Percentiles rank a stretch among this genome's conserved stretches.
Evolutionary conservation across 2,888 invertebrate genomes (phyloP).

Genomic region (Pammene fasciana): DNA sequence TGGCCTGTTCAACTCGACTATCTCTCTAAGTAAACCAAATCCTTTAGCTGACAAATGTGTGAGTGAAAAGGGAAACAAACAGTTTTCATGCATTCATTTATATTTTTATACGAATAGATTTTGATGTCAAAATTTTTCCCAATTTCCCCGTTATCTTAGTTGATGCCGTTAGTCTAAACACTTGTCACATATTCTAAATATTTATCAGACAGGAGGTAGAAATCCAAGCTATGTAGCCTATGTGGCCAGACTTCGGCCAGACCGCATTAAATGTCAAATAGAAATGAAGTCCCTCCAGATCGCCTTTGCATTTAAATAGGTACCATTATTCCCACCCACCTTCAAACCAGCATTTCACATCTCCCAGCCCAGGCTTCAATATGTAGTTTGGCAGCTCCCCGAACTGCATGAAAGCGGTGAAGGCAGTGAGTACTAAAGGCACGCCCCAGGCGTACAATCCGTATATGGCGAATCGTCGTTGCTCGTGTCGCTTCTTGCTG

Average conservation of each 20-base stretch:
- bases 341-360: conserved; percentile 83
- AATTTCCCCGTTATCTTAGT: too few species aligned
- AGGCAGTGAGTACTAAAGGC: conserved; percentile 79
- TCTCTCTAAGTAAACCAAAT: not conserved
- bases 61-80: not conserved
- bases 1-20: not conserved
- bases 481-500: conserved; percentile 76
- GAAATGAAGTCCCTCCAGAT: too few species aligned
- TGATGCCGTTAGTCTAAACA: too few species aligned
- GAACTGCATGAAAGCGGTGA: conserved; percentile 82
- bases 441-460: conserved; percentile 88
- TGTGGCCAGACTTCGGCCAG: too few species aligned
- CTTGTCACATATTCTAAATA: too few species aligned
- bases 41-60: not conserved
- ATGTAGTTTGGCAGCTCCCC: conserved; percentile 68
- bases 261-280: too few species aligned
- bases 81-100: not conserved
- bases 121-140: too few species aligned
- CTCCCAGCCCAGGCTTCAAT: conserved; percentile 83
- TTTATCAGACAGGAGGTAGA: too few species aligned
- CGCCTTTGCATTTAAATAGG: not conserved
- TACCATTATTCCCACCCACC: conserved; percentile 62
- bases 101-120: too few species aligned
- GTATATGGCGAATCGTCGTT: conserved; percentile 85
- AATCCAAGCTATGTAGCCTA: too few species aligned